Evolutionary conservation across 2,888 invertebrate genomes (phyloP).

Genomic region (Phlogophora meticulosa): DNA sequence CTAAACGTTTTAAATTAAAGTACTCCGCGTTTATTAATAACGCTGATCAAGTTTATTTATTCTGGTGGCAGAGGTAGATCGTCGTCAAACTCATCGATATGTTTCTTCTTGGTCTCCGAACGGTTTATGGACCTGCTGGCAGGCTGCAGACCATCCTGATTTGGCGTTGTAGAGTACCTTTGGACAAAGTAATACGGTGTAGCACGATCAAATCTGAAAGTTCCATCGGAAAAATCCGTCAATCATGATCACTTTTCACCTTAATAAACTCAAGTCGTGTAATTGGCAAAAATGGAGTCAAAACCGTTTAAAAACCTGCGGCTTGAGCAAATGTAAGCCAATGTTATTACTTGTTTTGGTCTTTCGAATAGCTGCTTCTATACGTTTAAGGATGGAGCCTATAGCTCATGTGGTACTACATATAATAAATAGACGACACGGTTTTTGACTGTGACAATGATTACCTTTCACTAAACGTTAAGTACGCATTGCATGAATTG

Average conservation of each 20-base stretch:
- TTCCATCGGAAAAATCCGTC: too few relatives aligned
- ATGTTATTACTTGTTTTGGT: background rate
- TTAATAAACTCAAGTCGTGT: too few relatives aligned
- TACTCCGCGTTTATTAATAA: too few relatives aligned
- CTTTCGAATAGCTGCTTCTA: background rate
- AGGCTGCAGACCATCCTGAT: constrained; percentile 75
- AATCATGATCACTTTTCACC: background rate
- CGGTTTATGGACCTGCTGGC: constrained; percentile 72
- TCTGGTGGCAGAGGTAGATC: constrained; percentile 88
- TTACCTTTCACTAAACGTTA: constrained; percentile 47
- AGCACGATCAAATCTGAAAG: background rate
- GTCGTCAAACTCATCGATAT: constrained; percentile 82
- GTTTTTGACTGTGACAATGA: constrained; percentile 28
- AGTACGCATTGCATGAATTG: constrained; percentile 71
- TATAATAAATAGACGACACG: constrained; percentile 36
- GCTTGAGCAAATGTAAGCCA: background rate
- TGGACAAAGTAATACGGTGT: constrained; percentile 22
- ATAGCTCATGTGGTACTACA: background rate
- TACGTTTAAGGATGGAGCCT: too few relatives aligned
- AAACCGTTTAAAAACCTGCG: background rate
- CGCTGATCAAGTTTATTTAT: constrained; percentile 59
- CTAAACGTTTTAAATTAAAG: constrained; percentile 19
- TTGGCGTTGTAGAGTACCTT: constrained; percentile 68
- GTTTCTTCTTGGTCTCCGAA: constrained; percentile 76
- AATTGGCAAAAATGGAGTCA: background rate